Evolutionary conservation across 2,113 vertebrate genomes (phyloP).

Genomic region (Pangasianodon hypophthalmus): DNA sequence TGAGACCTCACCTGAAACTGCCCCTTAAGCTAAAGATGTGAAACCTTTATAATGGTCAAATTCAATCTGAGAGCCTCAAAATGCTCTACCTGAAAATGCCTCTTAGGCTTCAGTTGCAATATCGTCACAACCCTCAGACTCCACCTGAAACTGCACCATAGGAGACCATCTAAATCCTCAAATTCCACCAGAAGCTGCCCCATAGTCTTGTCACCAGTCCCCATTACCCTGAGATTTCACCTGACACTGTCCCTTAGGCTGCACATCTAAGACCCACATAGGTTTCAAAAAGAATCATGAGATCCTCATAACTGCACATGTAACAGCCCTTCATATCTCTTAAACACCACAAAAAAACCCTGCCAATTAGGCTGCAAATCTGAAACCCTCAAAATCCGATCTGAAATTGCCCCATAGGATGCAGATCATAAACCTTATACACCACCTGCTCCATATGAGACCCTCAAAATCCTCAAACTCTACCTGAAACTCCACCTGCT

Average conservation of each 20-base stretch:
- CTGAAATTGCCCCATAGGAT: neutral
- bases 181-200: neutral
- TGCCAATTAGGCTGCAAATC: neutral
- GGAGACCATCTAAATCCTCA: neutral
- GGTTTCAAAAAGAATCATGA: neutral
- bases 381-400: neutral
- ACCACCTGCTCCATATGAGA: neutral
- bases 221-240: neutral
- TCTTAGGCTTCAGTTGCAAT: neutral
- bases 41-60: neutral
- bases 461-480: neutral
- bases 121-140: neutral
- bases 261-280: neutral
- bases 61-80: neutral
- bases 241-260: neutral
- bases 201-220: neutral
- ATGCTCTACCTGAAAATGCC: neutral
- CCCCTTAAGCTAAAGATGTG: neutral
- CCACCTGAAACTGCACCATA: neutral
- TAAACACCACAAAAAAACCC: neutral
- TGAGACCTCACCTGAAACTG: neutral
- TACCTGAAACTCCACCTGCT: neutral
- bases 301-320: neutral
- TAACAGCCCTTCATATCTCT: neutral
- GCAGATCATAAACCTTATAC: neutral